Evolutionary conservation across 1,140 invertebrate genomes (phyloP), one percentile per base, ranked within the genome.

Genomic region (Penaeus vannamei): DNA sequence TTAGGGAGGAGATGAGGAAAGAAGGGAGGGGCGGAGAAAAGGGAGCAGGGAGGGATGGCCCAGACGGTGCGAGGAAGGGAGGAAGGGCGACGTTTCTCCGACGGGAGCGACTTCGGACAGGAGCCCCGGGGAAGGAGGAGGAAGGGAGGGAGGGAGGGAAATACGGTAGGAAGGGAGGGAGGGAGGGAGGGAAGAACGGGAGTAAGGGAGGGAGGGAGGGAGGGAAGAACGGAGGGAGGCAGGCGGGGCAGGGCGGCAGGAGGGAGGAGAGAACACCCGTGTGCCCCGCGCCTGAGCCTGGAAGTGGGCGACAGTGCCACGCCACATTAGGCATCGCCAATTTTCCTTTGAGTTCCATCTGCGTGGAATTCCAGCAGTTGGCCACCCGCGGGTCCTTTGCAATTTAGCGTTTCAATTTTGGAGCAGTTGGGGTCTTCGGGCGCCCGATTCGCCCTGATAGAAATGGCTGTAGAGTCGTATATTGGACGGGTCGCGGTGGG

Each of bases 361-460:
- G 62, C 32, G 32, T 23, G 62, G 83, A 84, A 84, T 84, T 84
- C 61, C 64, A 84, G 62, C 83, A 84, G 62, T 84, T 36, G 83
- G 83, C 29, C 62, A 61, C 83, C 64, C 64, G 1, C 62, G 62
- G 46, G 32, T 84, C 83, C 83, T 84, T 84, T 46, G 69, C 83
- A 84, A 84, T 84, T 84, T 84, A 84, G 62, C 83, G 61, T 84
- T 84, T 84, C 83, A 84, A 84, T 84, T 84, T 84, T 84, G 62
- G 83, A 23, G 61, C 60, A 32, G 82, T 76, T 36, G 72, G 26
- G 26, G 42, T 20, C 26, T 26, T 36, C 42, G 29, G 72, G 29
- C 10, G 7, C 72, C 19, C 72, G 8, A 20, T 23, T 76, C 22
- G 42, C 22, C 23, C 72, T 36, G 42, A 36, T 29, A 29, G 72